A percentile compares a stretch with the other conserved stretches of the same genome.
Evolutionary conservation across 1,140 invertebrate genomes (phyloP).

Genomic region (Trichonephila clavipes): DNA sequence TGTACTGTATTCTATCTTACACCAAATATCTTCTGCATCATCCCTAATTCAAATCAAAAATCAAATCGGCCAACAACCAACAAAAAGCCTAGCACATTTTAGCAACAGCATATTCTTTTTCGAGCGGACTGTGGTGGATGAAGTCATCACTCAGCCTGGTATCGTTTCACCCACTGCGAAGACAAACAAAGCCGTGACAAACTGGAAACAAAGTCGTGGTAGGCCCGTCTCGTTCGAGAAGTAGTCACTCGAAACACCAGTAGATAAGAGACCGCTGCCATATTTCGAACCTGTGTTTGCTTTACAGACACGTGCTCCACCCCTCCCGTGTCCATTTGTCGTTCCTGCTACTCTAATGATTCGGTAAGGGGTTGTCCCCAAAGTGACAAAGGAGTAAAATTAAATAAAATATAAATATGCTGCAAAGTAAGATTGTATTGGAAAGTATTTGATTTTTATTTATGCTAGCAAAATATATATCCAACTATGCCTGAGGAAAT

Average conservation of each 20-base stretch:
- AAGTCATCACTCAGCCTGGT: slow-evolving; percentile 5
- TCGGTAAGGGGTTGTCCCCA: background rate
- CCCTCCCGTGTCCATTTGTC: background rate
- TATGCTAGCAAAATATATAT: no score
- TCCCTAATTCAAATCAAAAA: no score
- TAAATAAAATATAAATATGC: no score
- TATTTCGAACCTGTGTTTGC: slow-evolving; percentile 60
- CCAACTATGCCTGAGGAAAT: no score
- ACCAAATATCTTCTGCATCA: no score
- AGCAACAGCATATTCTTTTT: background rate
- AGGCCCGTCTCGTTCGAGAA: slow-evolving; percentile 27
- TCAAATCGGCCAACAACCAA: no score
- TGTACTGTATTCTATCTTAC: no score
- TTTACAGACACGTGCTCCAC: background rate
- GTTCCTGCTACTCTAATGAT: slow-evolving; percentile 19
- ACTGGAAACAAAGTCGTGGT: slow-evolving; percentile 50
- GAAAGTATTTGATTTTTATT: no score
- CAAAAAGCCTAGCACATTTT: background rate
- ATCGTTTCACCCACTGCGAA: background rate
- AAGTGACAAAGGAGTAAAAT: background rate
- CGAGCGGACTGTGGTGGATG: background rate
- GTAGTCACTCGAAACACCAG: slow-evolving; percentile 41
- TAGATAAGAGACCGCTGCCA: slow-evolving; percentile 58
- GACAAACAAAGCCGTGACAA: slow-evolving; percentile 29
- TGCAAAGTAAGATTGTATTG: no score